A percentile compares a stretch with the other conserved stretches of the same genome.
Conservation (phyloP, 2,113 vertebrate genomes). For the Salvelinus namaycush region DNA sequence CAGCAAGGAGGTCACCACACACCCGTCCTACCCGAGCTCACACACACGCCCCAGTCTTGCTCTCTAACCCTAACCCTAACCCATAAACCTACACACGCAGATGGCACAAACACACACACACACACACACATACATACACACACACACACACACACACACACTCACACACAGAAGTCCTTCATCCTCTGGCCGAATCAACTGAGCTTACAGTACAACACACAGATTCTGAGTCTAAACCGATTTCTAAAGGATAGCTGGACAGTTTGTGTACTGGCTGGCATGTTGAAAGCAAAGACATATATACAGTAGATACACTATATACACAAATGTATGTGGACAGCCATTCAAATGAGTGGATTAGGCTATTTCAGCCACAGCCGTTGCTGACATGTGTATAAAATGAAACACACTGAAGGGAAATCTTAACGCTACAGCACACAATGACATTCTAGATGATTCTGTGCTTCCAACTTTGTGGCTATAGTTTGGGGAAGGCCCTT, state of each 20-base stretch:
- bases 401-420: too few species aligned
- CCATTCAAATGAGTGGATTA: too few species aligned
- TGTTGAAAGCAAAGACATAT: background rate
- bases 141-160: background rate
- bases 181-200: background rate
- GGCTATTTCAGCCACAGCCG: too few species aligned
- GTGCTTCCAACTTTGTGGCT: too few species aligned
- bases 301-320: background rate
- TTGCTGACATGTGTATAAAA: too few species aligned
- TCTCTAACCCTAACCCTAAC: background rate
- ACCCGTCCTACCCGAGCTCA: background rate
- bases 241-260: too few species aligned
- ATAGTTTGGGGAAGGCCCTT: too few species aligned
- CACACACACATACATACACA: background rate
- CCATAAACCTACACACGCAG: background rate
- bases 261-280: too few species aligned
- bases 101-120: background rate
- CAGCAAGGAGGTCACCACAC: background rate
- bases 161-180: background rate
- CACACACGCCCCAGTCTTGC: conserved; percentile 4
- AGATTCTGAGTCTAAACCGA: too few species aligned
- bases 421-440: too few species aligned
- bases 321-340: too few species aligned
- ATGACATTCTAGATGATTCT: too few species aligned
- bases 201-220: background rate